Conservation (phyloP, 2,797 vertebrate genomes). For the Protosalanx chinensis region DNA sequence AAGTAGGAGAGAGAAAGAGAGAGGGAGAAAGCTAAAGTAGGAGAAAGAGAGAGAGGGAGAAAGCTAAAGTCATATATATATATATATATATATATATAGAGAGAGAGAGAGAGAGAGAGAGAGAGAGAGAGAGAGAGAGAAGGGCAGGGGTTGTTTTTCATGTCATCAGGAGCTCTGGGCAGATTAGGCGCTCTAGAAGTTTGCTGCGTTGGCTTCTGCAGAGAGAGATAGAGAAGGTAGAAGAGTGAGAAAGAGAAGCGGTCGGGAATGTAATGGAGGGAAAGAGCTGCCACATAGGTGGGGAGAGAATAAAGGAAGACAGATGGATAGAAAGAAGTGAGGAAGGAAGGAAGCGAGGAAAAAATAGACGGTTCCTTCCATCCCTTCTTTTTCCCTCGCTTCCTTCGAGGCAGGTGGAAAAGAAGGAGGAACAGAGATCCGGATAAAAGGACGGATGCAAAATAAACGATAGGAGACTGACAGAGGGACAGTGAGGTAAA, state of each 20-base stretch:
- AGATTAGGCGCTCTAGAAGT: constrained; percentile 30
- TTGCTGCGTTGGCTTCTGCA: neutral
- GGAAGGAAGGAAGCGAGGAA: neutral
- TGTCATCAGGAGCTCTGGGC: constrained; percentile 33
- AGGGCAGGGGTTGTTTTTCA: constrained; percentile 5
- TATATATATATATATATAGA: too few relatives aligned
- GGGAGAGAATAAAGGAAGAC: constrained; percentile 8
- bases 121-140: neutral
- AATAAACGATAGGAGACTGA: too few relatives aligned
- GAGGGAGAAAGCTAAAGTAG: neutral
- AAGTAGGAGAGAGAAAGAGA: constrained; percentile 18
- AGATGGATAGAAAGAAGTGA: constrained; percentile 7
- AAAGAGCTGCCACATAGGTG: constrained; percentile 16
- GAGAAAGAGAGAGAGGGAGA: constrained; percentile 4
- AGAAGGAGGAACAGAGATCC: neutral
- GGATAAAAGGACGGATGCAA: too few relatives aligned
- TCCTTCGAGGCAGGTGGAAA: neutral
- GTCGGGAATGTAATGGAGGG: neutral
- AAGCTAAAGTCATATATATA: neutral
- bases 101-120: neutral
- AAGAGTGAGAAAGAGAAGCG: constrained; percentile 21
- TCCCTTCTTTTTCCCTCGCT: too few relatives aligned
- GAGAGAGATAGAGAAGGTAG: constrained; percentile 17
- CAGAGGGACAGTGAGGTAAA: too few relatives aligned
- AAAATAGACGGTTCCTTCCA: too few relatives aligned